Evolutionary conservation across 2,113 vertebrate genomes (phyloP), one percentile per base, ranked within the genome.

Genomic region (Macroglossus sobrinus): DNA sequence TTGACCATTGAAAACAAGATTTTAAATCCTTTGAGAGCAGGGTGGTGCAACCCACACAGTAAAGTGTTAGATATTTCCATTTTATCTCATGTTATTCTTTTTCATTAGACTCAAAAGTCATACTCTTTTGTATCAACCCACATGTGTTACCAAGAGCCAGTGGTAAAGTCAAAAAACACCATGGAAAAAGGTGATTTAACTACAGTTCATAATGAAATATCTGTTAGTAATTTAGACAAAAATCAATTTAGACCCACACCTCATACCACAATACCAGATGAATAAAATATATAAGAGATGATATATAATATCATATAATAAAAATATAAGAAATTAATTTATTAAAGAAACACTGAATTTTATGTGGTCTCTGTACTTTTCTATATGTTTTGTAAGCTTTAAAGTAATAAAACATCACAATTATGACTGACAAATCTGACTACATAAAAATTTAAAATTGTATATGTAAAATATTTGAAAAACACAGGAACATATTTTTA

Each of bases 221-320:
- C 53, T 95, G 61, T 85, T 64, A 85, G 7, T 93, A 55, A 91
- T 63, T 94, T 85, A 85, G 55, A 92, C 55, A 82, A 92, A 91
- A 92, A 57, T 61, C 4, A 57, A 3, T 53, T 78, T 71, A 78
- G 80, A 86, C 21, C 33, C 26, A 53, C 18, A 59, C 7, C 18
- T 95, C 21, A 85, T 30, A 53, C 30, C 16, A 82, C 30, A 71
- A 92, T 86, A 14, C 40, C 40, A 78, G 19, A 86, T 76, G 9
- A 6, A 53, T 92, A 61, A 79, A 66, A 89, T 61, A 43, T 35
- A 33, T 53, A 47, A 47, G 50, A 50, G 50, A 50, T 50, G 15
- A 50, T 16, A 50, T 50, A 50, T 50, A 50, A 50, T 50, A 50
- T 4, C 15, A 50, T 50, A 50, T 50, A 50, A 50, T 50, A 50